A percentile compares a stretch with the other conserved stretches of the same genome.
Conservation (phyloP, 1,140 invertebrate genomes). For the Drosophila erecta region DNA sequence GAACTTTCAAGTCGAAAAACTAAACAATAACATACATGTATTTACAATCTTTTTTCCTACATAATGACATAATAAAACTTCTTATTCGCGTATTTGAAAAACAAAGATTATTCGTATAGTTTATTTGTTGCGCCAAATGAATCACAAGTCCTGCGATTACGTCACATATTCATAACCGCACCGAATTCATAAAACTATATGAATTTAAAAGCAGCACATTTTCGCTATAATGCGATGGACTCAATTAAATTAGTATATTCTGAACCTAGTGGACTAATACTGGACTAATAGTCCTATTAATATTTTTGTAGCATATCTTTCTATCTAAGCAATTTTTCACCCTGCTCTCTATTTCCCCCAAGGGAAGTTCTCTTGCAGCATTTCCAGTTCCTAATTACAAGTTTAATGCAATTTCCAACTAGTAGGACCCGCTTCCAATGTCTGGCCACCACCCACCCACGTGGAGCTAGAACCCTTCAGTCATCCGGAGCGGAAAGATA, state of each 20-base stretch:
- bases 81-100: background rate
- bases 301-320: background rate
- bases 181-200: background rate
- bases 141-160: background rate
- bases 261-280: too few relatives aligned
- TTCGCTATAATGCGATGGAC: too few relatives aligned
- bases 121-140: background rate
- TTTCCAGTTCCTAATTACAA: constrained; percentile 42
- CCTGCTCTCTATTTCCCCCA: too few relatives aligned
- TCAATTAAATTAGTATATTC: too few relatives aligned
- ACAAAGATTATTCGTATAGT: background rate
- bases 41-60: background rate
- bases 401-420: constrained; percentile 39
- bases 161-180: background rate
- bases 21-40: constrained; percentile 5
- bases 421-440: constrained; percentile 17
- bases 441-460: constrained; percentile 13
- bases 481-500: constrained; percentile 11
- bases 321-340: background rate
- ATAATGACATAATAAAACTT: too few relatives aligned
- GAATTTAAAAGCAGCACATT: too few relatives aligned
- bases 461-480: background rate
- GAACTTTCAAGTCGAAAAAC: background rate
- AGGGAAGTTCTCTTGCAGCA: background rate
- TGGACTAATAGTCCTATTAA: too few relatives aligned